Evolutionary conservation across 2,113 vertebrate species (phyloP).

Genomic region (Myotis lucifugus): DNA sequence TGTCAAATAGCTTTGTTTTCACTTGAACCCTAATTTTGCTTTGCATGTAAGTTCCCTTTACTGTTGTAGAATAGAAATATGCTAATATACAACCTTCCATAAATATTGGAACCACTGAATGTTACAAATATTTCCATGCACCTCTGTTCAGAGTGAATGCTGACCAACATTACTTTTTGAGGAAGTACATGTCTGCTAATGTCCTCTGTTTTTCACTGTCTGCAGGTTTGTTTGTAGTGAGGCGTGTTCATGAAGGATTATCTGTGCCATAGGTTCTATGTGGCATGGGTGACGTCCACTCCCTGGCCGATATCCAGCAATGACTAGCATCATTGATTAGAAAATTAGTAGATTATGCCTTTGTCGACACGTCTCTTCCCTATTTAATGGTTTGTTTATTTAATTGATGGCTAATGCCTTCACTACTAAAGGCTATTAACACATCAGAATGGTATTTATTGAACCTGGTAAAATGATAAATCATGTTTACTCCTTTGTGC

Average conservation of each 20-base stretch:
- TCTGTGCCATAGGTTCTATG: background rate
- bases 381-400: slow-evolving; percentile 70
- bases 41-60: background rate
- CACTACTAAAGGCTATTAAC: slow-evolving; percentile 68
- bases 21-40: background rate
- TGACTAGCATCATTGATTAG: slow-evolving; percentile 71
- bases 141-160: background rate
- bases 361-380: slow-evolving; percentile 56
- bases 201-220: background rate
- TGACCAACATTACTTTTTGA: background rate
- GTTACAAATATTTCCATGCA: background rate
- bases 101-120: background rate
- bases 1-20: background rate
- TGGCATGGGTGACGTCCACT: background rate
- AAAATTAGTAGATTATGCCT: slow-evolving; percentile 70
- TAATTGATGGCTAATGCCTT: slow-evolving; percentile 70
- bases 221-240: background rate
- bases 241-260: background rate
- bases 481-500: slow-evolving; percentile 49
- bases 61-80: background rate
- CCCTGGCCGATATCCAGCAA: slow-evolving; percentile 52
- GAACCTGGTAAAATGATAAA: slow-evolving; percentile 68
- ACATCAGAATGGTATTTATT: slow-evolving; percentile 72
- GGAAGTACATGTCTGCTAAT: background rate
- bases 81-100: background rate